A percentile compares a stretch with the other conserved stretches of the same genome.
Conservation (phyloP, 2,888 invertebrate genomes). For the Gryllus longicercus region DNA sequence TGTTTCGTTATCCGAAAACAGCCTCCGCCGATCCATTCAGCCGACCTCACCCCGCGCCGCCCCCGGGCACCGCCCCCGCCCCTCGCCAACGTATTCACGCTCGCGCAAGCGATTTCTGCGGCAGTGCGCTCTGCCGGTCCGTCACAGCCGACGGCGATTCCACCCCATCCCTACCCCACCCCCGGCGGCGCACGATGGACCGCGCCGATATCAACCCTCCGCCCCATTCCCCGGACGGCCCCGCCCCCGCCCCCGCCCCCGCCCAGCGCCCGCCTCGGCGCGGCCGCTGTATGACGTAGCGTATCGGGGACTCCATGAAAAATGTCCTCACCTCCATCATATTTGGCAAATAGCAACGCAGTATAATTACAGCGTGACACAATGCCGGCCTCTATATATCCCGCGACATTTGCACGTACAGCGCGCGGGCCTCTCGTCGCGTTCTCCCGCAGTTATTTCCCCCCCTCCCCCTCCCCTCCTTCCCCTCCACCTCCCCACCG, state of each 20-base stretch:
- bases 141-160: not conserved
- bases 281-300: not conserved
- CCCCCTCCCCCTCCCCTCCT: not conserved
- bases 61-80: not conserved
- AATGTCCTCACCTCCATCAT: constrained; percentile 17
- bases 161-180: not conserved
- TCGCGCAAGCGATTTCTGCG: not conserved
- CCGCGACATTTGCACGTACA: not conserved
- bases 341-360: constrained; percentile 17
- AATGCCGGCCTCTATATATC: constrained; percentile 7
- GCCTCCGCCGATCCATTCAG: not conserved
- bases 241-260: not conserved
- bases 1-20: constrained; percentile 17
- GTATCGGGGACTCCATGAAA: not conserved
- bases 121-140: not conserved
- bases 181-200: not conserved
- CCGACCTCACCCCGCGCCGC: not conserved
- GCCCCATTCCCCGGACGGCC: not conserved
- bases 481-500: not conserved
- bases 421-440: not conserved
- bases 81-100: not conserved
- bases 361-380: constrained; percentile 10
- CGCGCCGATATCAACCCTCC: not conserved
- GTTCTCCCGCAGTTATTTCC: not conserved
- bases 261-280: not conserved